These are phyloP conservation scores for Clunio marinus DNA, from an alignment of 2,888 invertebrate genomes.

Conservation along the genomic window DNA sequence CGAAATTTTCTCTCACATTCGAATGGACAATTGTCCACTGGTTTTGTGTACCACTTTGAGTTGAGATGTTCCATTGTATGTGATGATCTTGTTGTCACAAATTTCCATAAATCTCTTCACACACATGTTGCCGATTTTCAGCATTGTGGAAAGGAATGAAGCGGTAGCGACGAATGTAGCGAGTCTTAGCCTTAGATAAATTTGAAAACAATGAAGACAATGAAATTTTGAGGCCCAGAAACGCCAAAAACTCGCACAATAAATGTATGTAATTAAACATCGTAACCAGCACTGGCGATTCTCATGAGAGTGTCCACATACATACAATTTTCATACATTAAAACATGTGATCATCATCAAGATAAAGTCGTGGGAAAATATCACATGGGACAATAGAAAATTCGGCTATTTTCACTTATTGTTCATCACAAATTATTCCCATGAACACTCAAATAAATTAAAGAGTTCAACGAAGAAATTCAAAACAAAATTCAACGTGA, in stretches of 20 bases:
- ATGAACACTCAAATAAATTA: too few species aligned
- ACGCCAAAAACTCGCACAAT: slow-evolving; percentile 18
- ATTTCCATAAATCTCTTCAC: slow-evolving; percentile 18
- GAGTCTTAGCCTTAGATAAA: not conserved
- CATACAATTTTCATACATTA: not conserved
- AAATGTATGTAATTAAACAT: not conserved
- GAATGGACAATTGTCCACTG: not conserved
- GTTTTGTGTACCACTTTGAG: too few species aligned
- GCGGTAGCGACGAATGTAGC: too few species aligned
- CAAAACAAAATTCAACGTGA: too few species aligned
- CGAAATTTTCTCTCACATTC: not conserved
- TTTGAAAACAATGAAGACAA: slow-evolving; percentile 17
- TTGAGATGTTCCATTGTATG: not conserved
- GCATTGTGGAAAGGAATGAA: too few species aligned
- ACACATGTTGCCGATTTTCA: not conserved
- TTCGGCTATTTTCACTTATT: too few species aligned
- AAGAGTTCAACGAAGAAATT: too few species aligned
- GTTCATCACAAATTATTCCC: too few species aligned
- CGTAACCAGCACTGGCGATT: too few species aligned
- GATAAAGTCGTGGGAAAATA: not conserved
- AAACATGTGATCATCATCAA: slow-evolving; percentile 3
- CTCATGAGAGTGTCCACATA: not conserved
- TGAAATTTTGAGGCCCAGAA: not conserved
- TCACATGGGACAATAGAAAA: not conserved
- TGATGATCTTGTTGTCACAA: not conserved